Conservation (phyloP, 2,888 invertebrate genomes). For the Tuberolachnus salignus region DNA sequence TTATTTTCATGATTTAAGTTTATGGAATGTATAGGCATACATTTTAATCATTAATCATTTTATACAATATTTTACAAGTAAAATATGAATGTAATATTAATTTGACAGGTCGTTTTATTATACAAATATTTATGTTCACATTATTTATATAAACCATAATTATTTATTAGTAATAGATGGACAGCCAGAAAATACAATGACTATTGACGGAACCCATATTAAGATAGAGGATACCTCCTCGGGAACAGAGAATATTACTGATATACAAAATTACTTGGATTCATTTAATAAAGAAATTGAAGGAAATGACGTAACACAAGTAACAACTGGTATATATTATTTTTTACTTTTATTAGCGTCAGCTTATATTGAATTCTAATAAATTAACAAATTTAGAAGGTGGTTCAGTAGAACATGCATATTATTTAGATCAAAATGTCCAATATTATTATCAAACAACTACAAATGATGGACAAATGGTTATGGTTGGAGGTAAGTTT, state of each 20-base stretch:
- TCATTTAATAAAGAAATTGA: slow-evolving; percentile 80
- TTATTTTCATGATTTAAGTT: too few species aligned
- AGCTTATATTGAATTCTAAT: neutral
- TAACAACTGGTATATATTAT: slow-evolving; percentile 29
- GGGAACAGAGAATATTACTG: slow-evolving; percentile 70
- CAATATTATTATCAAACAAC: slow-evolving; percentile 80
- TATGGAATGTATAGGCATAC: too few species aligned
- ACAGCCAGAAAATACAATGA: slow-evolving; percentile 34
- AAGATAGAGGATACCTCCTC: slow-evolving; percentile 33
- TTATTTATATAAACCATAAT: neutral
- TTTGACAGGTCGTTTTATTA: neutral
- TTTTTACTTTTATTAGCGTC: neutral
- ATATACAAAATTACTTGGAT: slow-evolving; percentile 80
- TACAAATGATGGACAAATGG: slow-evolving; percentile 59
- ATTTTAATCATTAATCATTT: neutral
- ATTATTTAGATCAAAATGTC: slow-evolving; percentile 69
- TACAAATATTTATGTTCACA: neutral
- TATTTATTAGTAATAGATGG: slow-evolving; percentile 33
- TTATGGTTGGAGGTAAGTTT: slow-evolving; percentile 59
- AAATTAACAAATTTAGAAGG: slow-evolving; percentile 56
- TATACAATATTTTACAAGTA: neutral
- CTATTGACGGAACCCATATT: slow-evolving; percentile 36
- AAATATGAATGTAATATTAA: neutral
- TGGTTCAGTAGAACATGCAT: slow-evolving; percentile 61
- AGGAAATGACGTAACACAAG: slow-evolving; percentile 47